A percentile compares a stretch with the other conserved stretches of the same genome.
Evolutionary conservation across 2,888 invertebrate genomes (phyloP).

Genomic region (Troides helena): DNA sequence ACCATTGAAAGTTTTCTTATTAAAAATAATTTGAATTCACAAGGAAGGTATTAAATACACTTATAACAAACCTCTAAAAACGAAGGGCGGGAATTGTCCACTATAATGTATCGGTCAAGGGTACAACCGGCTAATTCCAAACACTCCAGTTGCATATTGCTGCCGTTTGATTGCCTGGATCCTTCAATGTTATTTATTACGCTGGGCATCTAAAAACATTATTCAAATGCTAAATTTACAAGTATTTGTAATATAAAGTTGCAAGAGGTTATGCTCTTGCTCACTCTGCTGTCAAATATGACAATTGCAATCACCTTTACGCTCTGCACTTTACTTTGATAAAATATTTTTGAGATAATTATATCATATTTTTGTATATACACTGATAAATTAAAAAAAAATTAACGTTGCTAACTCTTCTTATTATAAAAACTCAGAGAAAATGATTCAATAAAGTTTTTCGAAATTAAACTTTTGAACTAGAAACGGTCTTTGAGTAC

Average conservation of each 20-base stretch:
- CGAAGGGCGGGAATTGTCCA: conserved; percentile 86
- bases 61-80: conserved; percentile 79
- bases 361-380: background rate
- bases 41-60: background rate
- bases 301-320: background rate
- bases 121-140: conserved; percentile 89
- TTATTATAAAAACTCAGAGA: background rate
- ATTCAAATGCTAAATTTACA: conserved; percentile 16
- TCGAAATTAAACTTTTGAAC: conserved; percentile 8
- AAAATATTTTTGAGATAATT: background rate
- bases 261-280: conserved; percentile 26
- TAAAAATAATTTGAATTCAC: background rate
- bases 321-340: background rate
- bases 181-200: conserved; percentile 57
- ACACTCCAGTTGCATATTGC: conserved; percentile 81
- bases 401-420: background rate
- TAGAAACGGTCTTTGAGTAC: conserved; percentile 17
- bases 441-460: background rate
- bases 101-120: conserved; percentile 86
- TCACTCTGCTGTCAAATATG: conserved; percentile 25
- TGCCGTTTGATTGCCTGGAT: conserved; percentile 52
- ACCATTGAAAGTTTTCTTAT: too few species aligned
- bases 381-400: background rate
- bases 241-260: conserved; percentile 19
- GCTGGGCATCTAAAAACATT: conserved; percentile 67